Conservation (phyloP, 2,797 vertebrate species). For the Perodicticus potto region DNA sequence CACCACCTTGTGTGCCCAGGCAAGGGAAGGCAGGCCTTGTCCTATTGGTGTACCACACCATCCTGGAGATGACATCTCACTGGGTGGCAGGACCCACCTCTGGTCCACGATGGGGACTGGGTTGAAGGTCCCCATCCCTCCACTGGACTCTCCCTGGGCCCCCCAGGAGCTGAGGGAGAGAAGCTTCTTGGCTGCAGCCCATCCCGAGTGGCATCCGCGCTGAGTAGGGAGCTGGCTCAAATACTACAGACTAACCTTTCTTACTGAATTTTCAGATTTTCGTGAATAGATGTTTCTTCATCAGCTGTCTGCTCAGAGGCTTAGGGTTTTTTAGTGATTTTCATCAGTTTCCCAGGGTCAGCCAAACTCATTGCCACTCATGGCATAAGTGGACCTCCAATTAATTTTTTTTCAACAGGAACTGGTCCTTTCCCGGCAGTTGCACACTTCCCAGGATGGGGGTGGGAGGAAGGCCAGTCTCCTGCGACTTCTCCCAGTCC, state of each 20-base stretch:
- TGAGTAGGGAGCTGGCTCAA: not conserved
- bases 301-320: not conserved
- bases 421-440: not conserved
- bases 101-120: not conserved
- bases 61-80: no score
- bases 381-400: accelerated
- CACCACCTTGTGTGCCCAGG: no score
- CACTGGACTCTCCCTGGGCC: not conserved
- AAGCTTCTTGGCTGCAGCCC: no score
- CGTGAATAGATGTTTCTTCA: not conserved
- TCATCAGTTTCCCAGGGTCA: not conserved
- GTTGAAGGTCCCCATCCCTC: not conserved
- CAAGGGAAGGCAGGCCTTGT: not conserved
- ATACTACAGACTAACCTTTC: not conserved
- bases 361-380: not conserved
- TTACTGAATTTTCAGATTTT: not conserved
- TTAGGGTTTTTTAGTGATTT: not conserved
- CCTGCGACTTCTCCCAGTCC: no score
- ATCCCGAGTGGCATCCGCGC: not conserved
- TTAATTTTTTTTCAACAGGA: slow-evolving; percentile 33
- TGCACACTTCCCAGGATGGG: accelerated
- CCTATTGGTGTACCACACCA: not conserved
- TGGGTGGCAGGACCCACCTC: not conserved
- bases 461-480: no score
- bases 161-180: not conserved